These are phyloP conservation scores for Tetraneura akinire DNA, from an alignment of 1,140 invertebrate species.

Conservation along the genomic window DNA sequence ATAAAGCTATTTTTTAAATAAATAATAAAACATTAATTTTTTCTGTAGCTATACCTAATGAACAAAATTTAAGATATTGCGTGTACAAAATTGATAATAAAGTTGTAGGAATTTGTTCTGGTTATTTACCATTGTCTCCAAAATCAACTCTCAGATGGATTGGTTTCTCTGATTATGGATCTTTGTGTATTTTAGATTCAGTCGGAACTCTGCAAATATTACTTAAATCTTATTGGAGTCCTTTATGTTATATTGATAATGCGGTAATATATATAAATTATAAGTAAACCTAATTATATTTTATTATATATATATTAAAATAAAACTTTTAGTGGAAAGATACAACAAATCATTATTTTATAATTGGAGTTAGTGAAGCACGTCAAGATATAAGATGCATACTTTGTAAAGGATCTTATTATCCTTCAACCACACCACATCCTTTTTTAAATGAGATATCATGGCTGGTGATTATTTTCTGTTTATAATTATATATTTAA, in stretches of 20 bases:
- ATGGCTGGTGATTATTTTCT: conserved; percentile 61
- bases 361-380: conserved; percentile 76
- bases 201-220: conserved; percentile 70
- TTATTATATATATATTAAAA: conserved; percentile 49
- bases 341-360: conserved; percentile 78
- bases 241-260: conserved; percentile 71
- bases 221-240: conserved; percentile 70
- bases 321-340: conserved; percentile 64
- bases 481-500: neutral
- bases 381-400: conserved; percentile 77
- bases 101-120: conserved; percentile 8
- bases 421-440: conserved; percentile 81
- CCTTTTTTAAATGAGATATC: conserved; percentile 76
- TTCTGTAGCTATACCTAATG: conserved; percentile 55
- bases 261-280: conserved; percentile 62
- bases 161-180: conserved; percentile 80
- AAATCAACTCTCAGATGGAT: conserved; percentile 75
- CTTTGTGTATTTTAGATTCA: conserved; percentile 69
- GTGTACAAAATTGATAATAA: conserved; percentile 50
- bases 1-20: neutral
- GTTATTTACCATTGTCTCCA: conserved; percentile 69
- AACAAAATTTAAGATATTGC: conserved; percentile 54
- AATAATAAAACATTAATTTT: conserved; percentile 11
- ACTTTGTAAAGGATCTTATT: conserved; percentile 82
- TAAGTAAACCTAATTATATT: neutral